Conservation (phyloP, 2,888 invertebrate genomes). For the Ectropis crepuscularia region DNA sequence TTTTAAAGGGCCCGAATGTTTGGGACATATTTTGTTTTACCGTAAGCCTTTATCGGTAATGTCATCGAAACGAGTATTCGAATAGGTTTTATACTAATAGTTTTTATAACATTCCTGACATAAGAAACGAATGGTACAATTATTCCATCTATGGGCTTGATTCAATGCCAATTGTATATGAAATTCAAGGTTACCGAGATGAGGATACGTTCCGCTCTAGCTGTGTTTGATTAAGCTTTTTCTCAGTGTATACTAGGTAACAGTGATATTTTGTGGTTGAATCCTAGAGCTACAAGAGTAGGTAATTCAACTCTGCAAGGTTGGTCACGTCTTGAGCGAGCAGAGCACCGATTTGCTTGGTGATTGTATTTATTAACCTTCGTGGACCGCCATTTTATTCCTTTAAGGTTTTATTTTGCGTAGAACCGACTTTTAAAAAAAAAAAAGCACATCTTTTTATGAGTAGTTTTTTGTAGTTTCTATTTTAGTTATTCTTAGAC, state of each 20-base stretch:
- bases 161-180: conserved; percentile 30
- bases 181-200: conserved; percentile 31
- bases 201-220: conserved; percentile 25
- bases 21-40: conserved; percentile 34
- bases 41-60: conserved; percentile 32
- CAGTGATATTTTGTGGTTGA: conserved; percentile 47
- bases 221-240: conserved; percentile 32
- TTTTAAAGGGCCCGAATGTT: conserved; percentile 33
- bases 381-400: conserved; percentile 46
- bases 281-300: conserved; percentile 45
- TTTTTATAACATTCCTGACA: conserved; percentile 19
- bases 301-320: conserved; percentile 55
- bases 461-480: not conserved
- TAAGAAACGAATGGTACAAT: conserved; percentile 10
- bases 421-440: not conserved
- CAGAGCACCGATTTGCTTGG: conserved; percentile 50
- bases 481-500: not conserved
- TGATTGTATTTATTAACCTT: conserved; percentile 67
- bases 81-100: conserved; percentile 16
- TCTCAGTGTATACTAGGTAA: conserved; percentile 28
- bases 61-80: conserved; percentile 24
- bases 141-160: conserved; percentile 22
- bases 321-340: conserved; percentile 59
- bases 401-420: conserved; percentile 19
- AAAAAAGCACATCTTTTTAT: not conserved